These are phyloP conservation scores for Pangasius larnaudii DNA, from an alignment of 2,797 vertebrate genomes.

Conservation along the genomic window DNA sequence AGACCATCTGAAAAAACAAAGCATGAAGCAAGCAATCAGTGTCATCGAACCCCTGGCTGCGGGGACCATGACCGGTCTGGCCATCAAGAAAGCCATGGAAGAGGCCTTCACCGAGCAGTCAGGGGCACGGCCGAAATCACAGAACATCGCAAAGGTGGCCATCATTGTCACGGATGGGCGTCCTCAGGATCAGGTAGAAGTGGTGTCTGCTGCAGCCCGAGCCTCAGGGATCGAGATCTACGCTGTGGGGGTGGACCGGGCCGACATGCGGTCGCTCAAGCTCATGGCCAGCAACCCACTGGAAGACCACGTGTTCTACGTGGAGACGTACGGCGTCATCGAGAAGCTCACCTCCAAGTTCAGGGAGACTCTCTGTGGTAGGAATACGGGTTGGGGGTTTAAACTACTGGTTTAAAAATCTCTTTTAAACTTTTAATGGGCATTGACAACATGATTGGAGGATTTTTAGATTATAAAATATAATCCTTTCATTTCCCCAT, in stretches of 20 bases:
- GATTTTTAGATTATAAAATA: neutral
- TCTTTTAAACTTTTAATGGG: neutral
- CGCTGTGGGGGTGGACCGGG: conserved; percentile 87
- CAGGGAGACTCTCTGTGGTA: conserved; percentile 89
- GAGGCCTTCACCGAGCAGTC: conserved; percentile 90
- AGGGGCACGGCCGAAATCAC: conserved; percentile 84
- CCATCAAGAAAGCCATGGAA: conserved; percentile 90
- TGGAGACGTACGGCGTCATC: conserved; percentile 93
- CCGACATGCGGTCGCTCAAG: conserved; percentile 85
- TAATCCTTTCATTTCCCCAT: neutral
- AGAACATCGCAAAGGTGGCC: conserved; percentile 87
- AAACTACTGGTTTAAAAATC: neutral
- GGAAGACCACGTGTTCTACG: conserved; percentile 91
- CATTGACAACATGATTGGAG: neutral
- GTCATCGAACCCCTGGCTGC: conserved; percentile 90
- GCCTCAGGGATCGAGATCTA: conserved; percentile 80
- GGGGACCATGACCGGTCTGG: conserved; percentile 94
- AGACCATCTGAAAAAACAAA: conserved; percentile 79
- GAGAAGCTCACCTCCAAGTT: conserved; percentile 93
- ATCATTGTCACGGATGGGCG: conserved; percentile 93
- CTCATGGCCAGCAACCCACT: conserved; percentile 88
- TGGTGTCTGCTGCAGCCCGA: conserved; percentile 73
- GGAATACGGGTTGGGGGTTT: conserved; percentile 52
- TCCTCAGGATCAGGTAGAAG: conserved; percentile 89
- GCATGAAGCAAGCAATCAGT: conserved; percentile 88